Evolutionary conservation across 2,888 invertebrate species (phyloP), one percentile per base, ranked within the genome.

Genomic region (Acronicta leporina): DNA sequence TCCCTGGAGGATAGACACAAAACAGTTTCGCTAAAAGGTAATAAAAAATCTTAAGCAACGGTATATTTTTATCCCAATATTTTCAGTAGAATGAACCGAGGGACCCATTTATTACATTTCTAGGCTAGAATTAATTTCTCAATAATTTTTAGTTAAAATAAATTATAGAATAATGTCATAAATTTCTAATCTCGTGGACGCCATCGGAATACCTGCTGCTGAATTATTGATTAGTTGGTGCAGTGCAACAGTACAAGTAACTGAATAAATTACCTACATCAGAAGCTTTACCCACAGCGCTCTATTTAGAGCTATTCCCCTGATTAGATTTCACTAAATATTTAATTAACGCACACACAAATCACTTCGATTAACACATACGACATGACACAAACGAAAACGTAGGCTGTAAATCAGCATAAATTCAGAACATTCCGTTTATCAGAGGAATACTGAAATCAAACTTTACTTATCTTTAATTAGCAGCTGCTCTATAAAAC

Each of bases 21-120:
- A 76, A 82, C 77, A 77, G 63, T 82, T 77, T 80, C 73, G 84
- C 56, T 88, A 79, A 87, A 88, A 92, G 92, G 91, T 92, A 84
- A 84, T 72, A 67, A 60, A 47, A 59, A 47, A 44, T 52, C 38
- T 53, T 52, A 61, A 30, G 27, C 14, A 60, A 56, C 35, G 14
- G 10, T 5, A 57, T 58, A 60, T 53, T 56, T 64, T 67, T 57
- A 67, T 63, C 42, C n/a, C 47, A 67, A 59, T 59, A n/a, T 63
- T 68, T 67, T 59, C 47, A 65, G 59, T 55, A 33, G 58, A 61
- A 60, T 9, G 52, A 60, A 41, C 61, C 45, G 53, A 15, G 48
- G 59, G 49, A 50, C 54, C 45, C 42, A 66, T 77, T 77, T 63
- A 55, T 73, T 63, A 59, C 41, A 16, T 50, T 55, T 38, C 58